Evolutionary conservation across 2,113 vertebrate species (phyloP).

Genomic region (Sprattus sprattus): DNA sequence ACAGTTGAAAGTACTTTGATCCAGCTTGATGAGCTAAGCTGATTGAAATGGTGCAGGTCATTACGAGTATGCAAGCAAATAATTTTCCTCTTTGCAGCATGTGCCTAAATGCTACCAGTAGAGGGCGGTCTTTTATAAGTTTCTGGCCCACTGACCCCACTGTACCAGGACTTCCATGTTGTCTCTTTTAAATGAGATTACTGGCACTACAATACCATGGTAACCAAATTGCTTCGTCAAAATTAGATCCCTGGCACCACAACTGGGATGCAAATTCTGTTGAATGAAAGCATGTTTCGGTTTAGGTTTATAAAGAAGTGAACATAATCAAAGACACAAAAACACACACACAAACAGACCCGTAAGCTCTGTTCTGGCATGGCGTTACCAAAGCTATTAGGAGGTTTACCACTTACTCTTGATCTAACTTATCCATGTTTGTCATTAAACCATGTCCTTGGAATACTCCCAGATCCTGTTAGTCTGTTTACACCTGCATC

Average conservation of each 20-base stretch:
- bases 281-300: not conserved
- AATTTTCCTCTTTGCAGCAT: not conserved
- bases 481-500: too few species aligned
- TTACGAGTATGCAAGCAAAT: too few species aligned
- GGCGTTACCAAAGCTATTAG: too few species aligned
- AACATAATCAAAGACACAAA: not conserved
- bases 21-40: too few species aligned
- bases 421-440: too few species aligned
- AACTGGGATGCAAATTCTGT: not conserved
- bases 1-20: too few species aligned
- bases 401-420: too few species aligned
- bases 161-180: not conserved
- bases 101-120: not conserved
- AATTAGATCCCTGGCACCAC: not conserved
- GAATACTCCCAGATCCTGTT: too few species aligned
- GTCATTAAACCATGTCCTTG: too few species aligned
- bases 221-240: not conserved
- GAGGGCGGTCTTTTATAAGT: not conserved
- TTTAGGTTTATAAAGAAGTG: not conserved
- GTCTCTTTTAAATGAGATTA: not conserved
- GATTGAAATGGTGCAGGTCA: too few species aligned
- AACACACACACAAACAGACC: too few species aligned
- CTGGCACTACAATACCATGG: not conserved
- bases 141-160: not conserved
- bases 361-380: too few species aligned